Conservation (phyloP, 2,888 invertebrate genomes). For the Melanargia galathea region DNA sequence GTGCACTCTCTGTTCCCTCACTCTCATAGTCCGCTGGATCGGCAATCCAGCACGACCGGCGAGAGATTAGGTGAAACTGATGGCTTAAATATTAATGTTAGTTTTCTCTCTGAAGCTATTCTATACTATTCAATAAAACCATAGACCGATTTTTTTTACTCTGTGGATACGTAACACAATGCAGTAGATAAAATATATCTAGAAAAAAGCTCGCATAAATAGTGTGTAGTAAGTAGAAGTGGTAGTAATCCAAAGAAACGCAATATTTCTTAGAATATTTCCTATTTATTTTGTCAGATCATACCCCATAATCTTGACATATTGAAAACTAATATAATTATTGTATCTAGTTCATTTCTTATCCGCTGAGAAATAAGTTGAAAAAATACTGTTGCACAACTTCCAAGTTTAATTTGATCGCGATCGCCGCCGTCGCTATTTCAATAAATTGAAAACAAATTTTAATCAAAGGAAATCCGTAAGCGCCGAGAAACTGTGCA, state of each 20-base stretch:
- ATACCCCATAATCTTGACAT: neutral
- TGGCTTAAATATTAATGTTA: too few relatives aligned
- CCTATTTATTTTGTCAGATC: too few relatives aligned
- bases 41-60: too few relatives aligned
- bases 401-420: slow-evolving; percentile 14
- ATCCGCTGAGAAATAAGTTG: slow-evolving; percentile 1
- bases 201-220: neutral
- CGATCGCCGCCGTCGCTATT: slow-evolving; percentile 12
- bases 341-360: neutral
- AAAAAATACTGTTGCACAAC: slow-evolving; percentile 8
- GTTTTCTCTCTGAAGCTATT: too few relatives aligned
- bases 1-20: too few relatives aligned
- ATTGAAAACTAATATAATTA: slow-evolving; percentile 16
- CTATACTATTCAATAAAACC: too few relatives aligned
- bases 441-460: slow-evolving; percentile 37
- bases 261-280: neutral
- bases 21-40: too few relatives aligned
- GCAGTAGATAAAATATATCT: too few relatives aligned
- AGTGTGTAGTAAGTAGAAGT: neutral
- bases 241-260: too few relatives aligned
- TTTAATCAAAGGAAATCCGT: slow-evolving; percentile 41
- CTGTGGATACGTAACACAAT: too few relatives aligned
- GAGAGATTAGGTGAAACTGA: too few relatives aligned
- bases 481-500: slow-evolving; percentile 44
- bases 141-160: too few relatives aligned